Evolutionary conservation across 2,797 vertebrate species (phyloP).

Genomic region (Gouania willdenowi): DNA sequence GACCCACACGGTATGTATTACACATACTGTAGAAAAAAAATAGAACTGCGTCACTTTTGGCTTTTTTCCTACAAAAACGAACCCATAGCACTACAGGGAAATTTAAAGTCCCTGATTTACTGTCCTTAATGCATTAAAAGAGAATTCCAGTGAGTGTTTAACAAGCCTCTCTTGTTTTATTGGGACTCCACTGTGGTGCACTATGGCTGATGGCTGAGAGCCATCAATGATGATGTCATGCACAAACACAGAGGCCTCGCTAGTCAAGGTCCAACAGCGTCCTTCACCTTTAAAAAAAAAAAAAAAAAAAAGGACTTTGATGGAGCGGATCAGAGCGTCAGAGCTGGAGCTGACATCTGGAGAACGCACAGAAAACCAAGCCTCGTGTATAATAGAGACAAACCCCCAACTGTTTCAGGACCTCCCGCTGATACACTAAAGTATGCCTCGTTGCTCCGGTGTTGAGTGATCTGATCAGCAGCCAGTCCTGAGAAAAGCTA

Average conservation of each 20-base stretch:
- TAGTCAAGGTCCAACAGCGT: slow-evolving; percentile 43
- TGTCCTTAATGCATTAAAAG: slow-evolving; percentile 17
- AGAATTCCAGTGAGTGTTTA: slow-evolving; percentile 45
- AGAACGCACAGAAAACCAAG: too few relatives aligned
- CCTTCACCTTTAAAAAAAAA: slow-evolving; percentile 33
- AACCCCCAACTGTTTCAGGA: too few relatives aligned
- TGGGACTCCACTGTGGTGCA: slow-evolving; percentile 30
- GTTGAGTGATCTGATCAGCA: too few relatives aligned
- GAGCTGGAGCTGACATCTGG: slow-evolving; percentile 56
- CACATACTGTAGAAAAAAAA: slow-evolving; percentile 17
- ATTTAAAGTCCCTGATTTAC: slow-evolving; percentile 31
- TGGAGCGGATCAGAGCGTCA: slow-evolving; percentile 39
- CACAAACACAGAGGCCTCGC: slow-evolving; percentile 19
- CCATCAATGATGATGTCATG: slow-evolving; percentile 56
- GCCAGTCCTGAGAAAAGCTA: too few relatives aligned
- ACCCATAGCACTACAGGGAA: slow-evolving; percentile 8
- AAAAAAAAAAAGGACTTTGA: slow-evolving; percentile 43
- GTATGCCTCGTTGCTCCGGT: too few relatives aligned
- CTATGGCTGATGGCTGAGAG: slow-evolving; percentile 31
- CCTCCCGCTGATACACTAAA: too few relatives aligned
- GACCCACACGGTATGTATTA: slow-evolving; percentile 11
- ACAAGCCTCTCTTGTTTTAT: slow-evolving; percentile 35
- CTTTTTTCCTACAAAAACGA: slow-evolving; percentile 43
- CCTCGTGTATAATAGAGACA: too few relatives aligned
- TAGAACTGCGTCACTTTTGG: slow-evolving; percentile 17